Percentiles rank a stretch among this genome's conserved stretches.
Conservation (phyloP, 2,888 invertebrate genomes). For the Drosophila mercatorum region DNA sequence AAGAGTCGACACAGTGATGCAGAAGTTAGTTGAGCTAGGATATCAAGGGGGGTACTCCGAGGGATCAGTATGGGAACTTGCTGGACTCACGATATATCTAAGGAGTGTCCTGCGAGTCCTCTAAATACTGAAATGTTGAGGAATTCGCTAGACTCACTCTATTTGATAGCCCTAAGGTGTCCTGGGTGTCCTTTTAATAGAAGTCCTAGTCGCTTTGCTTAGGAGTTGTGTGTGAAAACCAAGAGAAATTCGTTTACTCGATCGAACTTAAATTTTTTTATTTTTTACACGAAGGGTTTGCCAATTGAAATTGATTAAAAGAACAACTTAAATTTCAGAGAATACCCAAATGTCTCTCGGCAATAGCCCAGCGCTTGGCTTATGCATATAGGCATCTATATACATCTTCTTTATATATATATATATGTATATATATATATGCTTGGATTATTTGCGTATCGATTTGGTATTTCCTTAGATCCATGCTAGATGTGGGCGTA, state of each 20-base stretch:
- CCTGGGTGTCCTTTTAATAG: not conserved
- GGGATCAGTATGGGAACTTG: not conserved
- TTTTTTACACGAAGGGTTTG: slow-evolving; percentile 42
- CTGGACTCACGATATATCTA: too few species aligned
- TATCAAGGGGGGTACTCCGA: not conserved
- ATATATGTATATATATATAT: not conserved
- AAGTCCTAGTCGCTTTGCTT: too few species aligned
- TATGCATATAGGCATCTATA: not conserved
- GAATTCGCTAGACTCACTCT: not conserved
- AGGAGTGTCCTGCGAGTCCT: too few species aligned
- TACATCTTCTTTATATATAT: too few species aligned
- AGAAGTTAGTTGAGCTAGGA: not conserved
- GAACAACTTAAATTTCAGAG: slow-evolving; percentile 47
- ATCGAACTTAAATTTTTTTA: slow-evolving; percentile 46
- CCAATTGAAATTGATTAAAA: slow-evolving; percentile 45
- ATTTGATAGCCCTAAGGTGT: not conserved
- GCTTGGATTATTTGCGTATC: not conserved
- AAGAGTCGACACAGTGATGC: not conserved
- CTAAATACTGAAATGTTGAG: too few species aligned
- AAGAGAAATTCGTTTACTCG: not conserved
- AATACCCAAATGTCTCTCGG: slow-evolving; percentile 40
- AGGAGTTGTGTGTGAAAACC: too few species aligned
- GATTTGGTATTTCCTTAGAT: slow-evolving; percentile 14
- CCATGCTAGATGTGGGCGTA: not conserved
- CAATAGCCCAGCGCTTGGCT: slow-evolving; percentile 30